Evolutionary conservation across 1,140 invertebrate genomes (phyloP).

Genomic region (Aphelinus certus): DNA sequence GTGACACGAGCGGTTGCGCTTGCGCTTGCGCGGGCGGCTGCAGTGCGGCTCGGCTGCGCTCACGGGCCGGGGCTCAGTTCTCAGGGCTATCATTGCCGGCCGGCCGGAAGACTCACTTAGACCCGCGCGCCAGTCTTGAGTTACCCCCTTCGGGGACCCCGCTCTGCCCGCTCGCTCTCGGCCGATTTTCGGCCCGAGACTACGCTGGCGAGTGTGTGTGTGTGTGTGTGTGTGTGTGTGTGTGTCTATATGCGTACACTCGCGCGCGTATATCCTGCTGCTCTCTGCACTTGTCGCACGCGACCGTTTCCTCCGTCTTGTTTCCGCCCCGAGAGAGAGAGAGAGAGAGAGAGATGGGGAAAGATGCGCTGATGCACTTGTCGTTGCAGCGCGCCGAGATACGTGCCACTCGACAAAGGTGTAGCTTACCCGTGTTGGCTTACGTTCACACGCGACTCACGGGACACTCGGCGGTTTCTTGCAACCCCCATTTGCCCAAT

Average conservation of each 20-base stretch:
- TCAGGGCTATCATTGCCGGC: conserved; percentile 67
- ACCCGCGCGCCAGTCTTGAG: conserved; percentile 59
- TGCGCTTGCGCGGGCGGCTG: neutral
- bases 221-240: too few species aligned
- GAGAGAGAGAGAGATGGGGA: neutral
- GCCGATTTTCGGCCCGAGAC: too few species aligned
- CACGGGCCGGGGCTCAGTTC: conserved; percentile 61
- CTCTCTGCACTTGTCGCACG: conserved; percentile 33
- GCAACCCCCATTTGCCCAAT: too few species aligned
- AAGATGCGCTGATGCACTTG: conserved; percentile 2
- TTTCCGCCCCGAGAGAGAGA: conserved; percentile 26
- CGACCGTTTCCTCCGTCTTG: conserved; percentile 38
- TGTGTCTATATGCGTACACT: too few species aligned
- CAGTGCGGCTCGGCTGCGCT: neutral
- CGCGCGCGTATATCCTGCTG: too few species aligned
- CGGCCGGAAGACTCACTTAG: conserved; percentile 67
- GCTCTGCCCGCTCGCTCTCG: neutral
- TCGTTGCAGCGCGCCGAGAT: conserved; percentile 14
- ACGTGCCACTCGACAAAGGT: conserved; percentile 38
- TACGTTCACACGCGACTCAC: too few species aligned
- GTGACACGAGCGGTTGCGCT: conserved; percentile 39
- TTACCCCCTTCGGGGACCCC: conserved; percentile 59
- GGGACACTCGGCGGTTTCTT: too few species aligned
- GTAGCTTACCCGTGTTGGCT: conserved; percentile 2
- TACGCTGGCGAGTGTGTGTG: too few species aligned